A percentile compares a stretch with the other conserved stretches of the same genome.
Conservation (phyloP, 2,888 invertebrate genomes). For the Pachycephus smyrnensis region DNA sequence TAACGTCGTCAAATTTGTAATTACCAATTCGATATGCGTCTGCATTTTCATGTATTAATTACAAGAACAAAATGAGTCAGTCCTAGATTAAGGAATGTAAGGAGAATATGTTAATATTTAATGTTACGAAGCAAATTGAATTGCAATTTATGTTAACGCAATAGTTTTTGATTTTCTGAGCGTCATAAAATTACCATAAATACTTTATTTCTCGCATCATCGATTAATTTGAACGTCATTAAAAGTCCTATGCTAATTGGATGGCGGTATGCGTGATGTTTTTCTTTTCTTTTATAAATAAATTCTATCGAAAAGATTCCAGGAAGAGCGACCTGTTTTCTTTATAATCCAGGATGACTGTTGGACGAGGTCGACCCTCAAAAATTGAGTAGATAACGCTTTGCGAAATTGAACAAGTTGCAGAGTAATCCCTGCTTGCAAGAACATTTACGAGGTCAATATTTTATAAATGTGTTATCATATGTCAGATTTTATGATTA, state of each 20-base stretch:
- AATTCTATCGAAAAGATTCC: background rate
- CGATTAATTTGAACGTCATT: background rate
- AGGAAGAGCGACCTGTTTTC: background rate
- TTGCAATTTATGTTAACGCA: background rate
- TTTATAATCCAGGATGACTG: background rate
- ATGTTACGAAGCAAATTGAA: background rate
- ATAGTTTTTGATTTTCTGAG: background rate
- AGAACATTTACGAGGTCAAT: slow-evolving; percentile 13
- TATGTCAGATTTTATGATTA: slow-evolving; percentile 5
- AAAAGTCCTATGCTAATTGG: background rate
- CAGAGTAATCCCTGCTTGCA: background rate
- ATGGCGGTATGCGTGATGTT: background rate
- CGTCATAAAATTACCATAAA: background rate
- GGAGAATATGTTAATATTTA: background rate
- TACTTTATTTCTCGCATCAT: background rate
- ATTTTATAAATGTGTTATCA: slow-evolving; percentile 15
- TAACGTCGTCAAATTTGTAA: background rate
- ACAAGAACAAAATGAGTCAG: background rate
- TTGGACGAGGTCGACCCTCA: background rate
- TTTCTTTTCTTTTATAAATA: background rate
- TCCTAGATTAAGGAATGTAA: background rate
- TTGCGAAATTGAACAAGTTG: background rate
- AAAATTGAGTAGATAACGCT: background rate
- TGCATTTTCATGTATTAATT: background rate
- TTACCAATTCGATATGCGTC: background rate